Evolutionary conservation across 1,140 invertebrate genomes (phyloP).

Genomic region (Cydia splendana): DNA sequence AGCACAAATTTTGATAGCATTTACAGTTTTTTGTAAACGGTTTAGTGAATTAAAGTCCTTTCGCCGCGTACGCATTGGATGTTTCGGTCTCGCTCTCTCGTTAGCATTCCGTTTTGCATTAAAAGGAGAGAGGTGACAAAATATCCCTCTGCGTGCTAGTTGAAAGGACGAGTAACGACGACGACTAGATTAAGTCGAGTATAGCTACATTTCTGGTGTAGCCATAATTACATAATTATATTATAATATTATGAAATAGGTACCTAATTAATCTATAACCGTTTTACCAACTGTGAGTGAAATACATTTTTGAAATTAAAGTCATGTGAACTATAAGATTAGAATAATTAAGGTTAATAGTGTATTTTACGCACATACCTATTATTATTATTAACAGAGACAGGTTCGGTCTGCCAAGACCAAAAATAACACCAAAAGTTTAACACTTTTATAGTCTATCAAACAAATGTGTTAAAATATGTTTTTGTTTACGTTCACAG

Average conservation of each 20-base stretch:
- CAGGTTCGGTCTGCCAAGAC: constrained; percentile 20
- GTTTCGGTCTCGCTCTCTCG: neutral
- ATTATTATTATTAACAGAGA: neutral
- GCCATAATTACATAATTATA: neutral
- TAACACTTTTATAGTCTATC: constrained; percentile 20
- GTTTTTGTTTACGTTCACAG: constrained; percentile 44
- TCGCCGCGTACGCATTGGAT: neutral
- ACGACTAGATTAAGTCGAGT: neutral
- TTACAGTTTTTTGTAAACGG: constrained; percentile 11
- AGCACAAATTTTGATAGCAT: constrained; percentile 19
- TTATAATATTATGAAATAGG: neutral
- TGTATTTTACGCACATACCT: constrained; percentile 7
- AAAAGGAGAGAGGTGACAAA: neutral
- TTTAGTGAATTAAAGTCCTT: neutral
- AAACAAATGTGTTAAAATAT: constrained; percentile 19
- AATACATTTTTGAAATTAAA: constrained; percentile 19
- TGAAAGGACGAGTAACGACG: neutral
- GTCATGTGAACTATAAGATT: constrained; percentile 6
- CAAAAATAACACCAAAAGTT: constrained; percentile 31
- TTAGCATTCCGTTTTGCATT: neutral
- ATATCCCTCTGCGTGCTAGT: neutral
- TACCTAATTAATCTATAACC: neutral
- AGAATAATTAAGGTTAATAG: constrained; percentile 1
- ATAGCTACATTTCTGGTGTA: neutral
- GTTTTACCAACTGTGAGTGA: constrained; percentile 8